phyloP scores from a whole-genome alignment of 2,113 vertebrate species.

The Engraulis encrasicolus region DNA sequence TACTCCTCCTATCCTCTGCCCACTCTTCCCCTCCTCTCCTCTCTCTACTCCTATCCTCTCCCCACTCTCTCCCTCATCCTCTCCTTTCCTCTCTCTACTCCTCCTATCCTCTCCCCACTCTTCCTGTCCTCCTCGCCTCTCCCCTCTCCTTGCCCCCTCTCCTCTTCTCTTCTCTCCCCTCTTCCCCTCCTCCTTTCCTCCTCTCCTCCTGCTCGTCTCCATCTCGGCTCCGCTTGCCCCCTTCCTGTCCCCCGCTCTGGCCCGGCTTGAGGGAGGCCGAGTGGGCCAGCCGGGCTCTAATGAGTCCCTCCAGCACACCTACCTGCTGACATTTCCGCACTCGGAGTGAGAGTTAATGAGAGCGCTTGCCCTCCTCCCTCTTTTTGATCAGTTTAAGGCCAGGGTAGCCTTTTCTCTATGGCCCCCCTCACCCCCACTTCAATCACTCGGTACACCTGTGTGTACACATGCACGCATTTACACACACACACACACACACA shows the following conservation, averaged over 20 bases:
- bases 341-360: slow-evolving; percentile 54
- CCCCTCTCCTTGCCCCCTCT: background rate
- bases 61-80: background rate
- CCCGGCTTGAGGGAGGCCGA: slow-evolving; percentile 44
- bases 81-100: too few relatives aligned
- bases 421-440: background rate
- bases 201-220: background rate
- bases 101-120: too few relatives aligned
- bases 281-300: slow-evolving; percentile 62
- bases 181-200: too few relatives aligned
- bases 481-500: background rate
- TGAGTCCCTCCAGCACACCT: slow-evolving; percentile 68
- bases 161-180: background rate
- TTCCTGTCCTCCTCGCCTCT: too few relatives aligned
- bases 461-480: too few relatives aligned
- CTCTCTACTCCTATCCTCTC: too few relatives aligned
- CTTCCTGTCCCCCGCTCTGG: slow-evolving; percentile 41
- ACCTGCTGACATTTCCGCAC: slow-evolving; percentile 68
- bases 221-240: too few relatives aligned
- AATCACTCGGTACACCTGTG: too few relatives aligned
- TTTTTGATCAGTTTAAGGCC: background rate
- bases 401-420: background rate
- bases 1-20: too few relatives aligned
- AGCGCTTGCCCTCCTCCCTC: slow-evolving; percentile 45
- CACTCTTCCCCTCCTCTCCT: too few relatives aligned